Base-by-base conservation (phyloP, 2,888 invertebrate species). In the Phyllotreta striolata region DNA sequence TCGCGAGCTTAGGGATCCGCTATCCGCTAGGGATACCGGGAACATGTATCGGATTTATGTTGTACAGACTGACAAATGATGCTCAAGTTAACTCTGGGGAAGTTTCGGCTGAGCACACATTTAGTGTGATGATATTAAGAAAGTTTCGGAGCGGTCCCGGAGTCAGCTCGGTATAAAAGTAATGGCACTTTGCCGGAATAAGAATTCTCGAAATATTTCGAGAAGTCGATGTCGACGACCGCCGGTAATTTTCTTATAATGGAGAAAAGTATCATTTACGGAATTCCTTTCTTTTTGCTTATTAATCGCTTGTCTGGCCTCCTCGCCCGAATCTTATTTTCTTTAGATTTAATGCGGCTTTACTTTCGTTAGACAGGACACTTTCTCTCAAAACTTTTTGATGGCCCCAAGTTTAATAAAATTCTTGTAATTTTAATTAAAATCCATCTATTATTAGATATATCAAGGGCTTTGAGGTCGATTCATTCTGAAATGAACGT, bases 61-160 rank as follows among this genome's bases (percentile, higher is more conserved):
- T 76, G 75, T 76, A 76, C 76, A 74, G 75, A 73, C 76, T 79
- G 79, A 79, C 78, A 79, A 79, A 79, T 78, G 78, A 78, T 75
- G 74, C 73, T 69, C 69, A 75, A 76, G 75, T 74, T 75, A 74
- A 74, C 74, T 74, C 74, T 73, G 70, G 67, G 57, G 70, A 71
- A 74, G 71, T 72, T 75, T 73, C 70, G 64, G 66, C 72, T 66
- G 68, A 70, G 69, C 72, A 70, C 74, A 75, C 73, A 71, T 74
- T 74, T 73, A 73, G 73, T 73, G 75, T 73, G 74, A 73, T 73
- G 73, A 74, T 73, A 75, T 75, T 74, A 73, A 72, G 70, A 72
- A 74, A 74, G 67, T 73, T 72, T 68, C 10, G 55, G 59, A 66
- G 66, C 73, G 70, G 71, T 69, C 24, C n/a, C 71, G 70, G 69